phyloP scores from a whole-genome alignment of 1,140 invertebrate genomes.

The Lamellibrachia luymesi region DNA sequence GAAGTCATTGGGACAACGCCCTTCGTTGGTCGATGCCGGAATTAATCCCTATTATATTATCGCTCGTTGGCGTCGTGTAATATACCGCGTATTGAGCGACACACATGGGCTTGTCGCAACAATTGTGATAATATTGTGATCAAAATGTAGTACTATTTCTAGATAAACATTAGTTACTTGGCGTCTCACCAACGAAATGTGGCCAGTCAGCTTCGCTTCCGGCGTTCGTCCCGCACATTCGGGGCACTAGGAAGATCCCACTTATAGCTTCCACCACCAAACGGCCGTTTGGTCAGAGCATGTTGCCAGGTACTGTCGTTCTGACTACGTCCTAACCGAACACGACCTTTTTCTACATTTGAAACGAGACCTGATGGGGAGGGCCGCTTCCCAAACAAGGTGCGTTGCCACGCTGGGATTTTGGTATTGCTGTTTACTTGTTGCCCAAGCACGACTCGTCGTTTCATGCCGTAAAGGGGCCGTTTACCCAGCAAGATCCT shows the following conservation, averaged over 20 bases:
- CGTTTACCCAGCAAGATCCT: background rate
- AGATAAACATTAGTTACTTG: background rate
- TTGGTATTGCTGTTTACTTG: background rate
- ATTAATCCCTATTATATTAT: background rate
- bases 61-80: no score
- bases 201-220: background rate
- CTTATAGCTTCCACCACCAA: background rate
- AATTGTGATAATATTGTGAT: no score
- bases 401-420: background rate
- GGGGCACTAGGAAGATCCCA: background rate
- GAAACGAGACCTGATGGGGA: background rate
- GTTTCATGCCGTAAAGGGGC: background rate
- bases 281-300: background rate
- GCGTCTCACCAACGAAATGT: background rate
- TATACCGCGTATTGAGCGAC: no score
- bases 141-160: no score
- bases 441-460: background rate
- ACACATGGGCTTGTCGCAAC: no score
- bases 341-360: background rate
- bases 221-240: background rate
- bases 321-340: background rate
- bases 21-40: background rate
- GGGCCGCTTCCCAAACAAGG: background rate
- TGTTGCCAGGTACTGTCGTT: background rate
- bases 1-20: background rate